Conservation (phyloP, 2,797 vertebrate species). For the Geotrypetes seraphini region DNA sequence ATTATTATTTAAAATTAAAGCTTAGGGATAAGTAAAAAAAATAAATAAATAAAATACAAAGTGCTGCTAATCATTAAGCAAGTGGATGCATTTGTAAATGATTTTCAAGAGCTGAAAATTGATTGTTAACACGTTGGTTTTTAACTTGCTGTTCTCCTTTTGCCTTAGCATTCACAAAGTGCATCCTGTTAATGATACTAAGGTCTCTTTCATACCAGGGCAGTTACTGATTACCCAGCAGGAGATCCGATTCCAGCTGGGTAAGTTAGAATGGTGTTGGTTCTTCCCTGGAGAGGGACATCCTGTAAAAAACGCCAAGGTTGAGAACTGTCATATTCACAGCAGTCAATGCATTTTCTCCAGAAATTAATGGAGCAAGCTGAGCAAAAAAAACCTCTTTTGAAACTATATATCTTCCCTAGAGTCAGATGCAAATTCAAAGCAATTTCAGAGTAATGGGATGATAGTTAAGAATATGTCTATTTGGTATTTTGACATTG, state of each 20-base stretch:
- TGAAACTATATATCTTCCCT: conserved; percentile 62
- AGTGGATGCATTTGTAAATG: conserved; percentile 18
- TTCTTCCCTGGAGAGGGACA: conserved; percentile 61
- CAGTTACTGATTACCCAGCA: conserved; percentile 54
- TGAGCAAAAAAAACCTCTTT: conserved; percentile 62
- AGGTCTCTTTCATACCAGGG: conserved; percentile 28
- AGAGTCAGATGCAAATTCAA: conserved; percentile 74
- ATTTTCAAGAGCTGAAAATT: conserved; percentile 35
- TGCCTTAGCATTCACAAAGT: conserved; percentile 32
- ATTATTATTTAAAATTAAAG: conserved; percentile 73
- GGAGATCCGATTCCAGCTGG: conserved; percentile 45
- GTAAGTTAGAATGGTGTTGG: conserved; percentile 50
- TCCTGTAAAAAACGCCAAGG: conserved; percentile 66
- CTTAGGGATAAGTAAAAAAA: conserved; percentile 25
- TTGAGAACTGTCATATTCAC: conserved; percentile 70
- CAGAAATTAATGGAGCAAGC: conserved; percentile 71
- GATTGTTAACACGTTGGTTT: too few species aligned
- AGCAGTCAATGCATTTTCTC: conserved; percentile 66
- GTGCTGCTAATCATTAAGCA: conserved; percentile 26
- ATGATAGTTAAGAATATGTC: conserved; percentile 66
- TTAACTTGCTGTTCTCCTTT: too few species aligned
- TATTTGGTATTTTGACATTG: conserved; percentile 59
- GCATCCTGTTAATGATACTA: conserved; percentile 28
- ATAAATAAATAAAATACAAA: too few species aligned
- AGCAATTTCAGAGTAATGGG: conserved; percentile 63